Base-by-base conservation (phyloP, 1,140 invertebrate genomes). In the Zaprionus tsacasi region DNA sequence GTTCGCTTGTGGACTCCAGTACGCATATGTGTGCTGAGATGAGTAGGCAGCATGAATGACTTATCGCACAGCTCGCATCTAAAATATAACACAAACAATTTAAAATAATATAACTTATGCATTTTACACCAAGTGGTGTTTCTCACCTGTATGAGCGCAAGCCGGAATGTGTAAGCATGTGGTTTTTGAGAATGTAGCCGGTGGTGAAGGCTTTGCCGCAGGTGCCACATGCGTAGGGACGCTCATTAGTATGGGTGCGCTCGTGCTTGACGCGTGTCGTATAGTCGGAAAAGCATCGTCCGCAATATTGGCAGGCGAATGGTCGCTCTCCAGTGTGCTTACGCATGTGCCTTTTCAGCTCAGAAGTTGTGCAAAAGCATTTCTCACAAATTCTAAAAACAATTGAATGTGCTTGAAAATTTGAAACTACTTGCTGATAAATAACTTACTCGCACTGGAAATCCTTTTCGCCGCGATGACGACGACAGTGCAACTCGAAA, bases 121-220 rank as follows among this genome's bases (percentile, higher is more conserved):
- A n/a, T 4, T 27, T 1, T 21, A 52, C 1, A 21, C 45, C 45
- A 50, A 0, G 55, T 12, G 2, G 7, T 4, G 10, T 13, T 27
- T 6, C 48, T 63, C 15, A 91, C 87, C 82, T 83, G 60, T 91
- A 91, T 0, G 88, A 76, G 6, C 87, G 80, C 35, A 91, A 76
- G 35, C 87, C 87, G 74, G 87, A 91, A 88, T 91, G 87, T 76
- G 86, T 88, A 0, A 91, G 65, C 82, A 91, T 83, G 40, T 91
- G 87, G 57, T 91, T 91, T 48, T 91, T 91, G 0, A 91, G 78
- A 59, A 91, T 87, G 58, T 91, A 87, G 25, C 83, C 93, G 74
- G 94, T 94, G 15, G 94, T 94, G 63, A 94, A 94, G 10, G 94
- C 94, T 80, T 94, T 94, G 12, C 94, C 94, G 68, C 94, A 94